phyloP scores from a whole-genome alignment of 53 echinoderm and acorn worm species.

The Crossaster papposus region DNA sequence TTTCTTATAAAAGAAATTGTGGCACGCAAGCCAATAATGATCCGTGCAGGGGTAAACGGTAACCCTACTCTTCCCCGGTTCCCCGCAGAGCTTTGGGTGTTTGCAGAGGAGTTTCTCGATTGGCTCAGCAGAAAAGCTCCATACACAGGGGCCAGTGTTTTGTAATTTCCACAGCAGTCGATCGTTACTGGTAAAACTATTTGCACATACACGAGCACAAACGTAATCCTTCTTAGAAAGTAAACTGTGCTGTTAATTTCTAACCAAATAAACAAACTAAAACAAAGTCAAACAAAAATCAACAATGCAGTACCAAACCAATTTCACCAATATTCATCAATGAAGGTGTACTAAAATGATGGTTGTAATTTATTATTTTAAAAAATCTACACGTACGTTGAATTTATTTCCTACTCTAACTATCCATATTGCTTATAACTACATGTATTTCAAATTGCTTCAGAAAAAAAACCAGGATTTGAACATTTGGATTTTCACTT shows the following conservation, averaged over 20 bases:
- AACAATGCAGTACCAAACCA: too few species aligned
- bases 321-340: too few species aligned
- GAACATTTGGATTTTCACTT: too few species aligned
- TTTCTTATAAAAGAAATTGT: conserved; percentile 43
- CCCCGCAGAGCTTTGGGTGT: conserved; percentile 17
- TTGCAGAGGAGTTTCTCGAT: conserved; percentile 12
- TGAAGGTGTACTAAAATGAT: too few species aligned
- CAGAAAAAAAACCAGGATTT: too few species aligned
- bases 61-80: conserved; percentile 30
- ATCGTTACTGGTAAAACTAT: background rate
- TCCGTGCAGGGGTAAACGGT: conserved; percentile 31
- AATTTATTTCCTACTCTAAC: too few species aligned
- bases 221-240: background rate
- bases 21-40: conserved; percentile 49
- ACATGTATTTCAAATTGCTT: too few species aligned
- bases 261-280: background rate
- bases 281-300: too few species aligned
- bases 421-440: too few species aligned
- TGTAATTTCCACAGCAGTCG: background rate
- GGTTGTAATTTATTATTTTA: too few species aligned
- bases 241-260: background rate
- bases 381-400: too few species aligned
- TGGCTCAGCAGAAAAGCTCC: background rate
- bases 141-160: background rate
- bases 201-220: background rate